Base-by-base conservation (phyloP, 2,113 vertebrate species). In the Scopus umbretta region DNA sequence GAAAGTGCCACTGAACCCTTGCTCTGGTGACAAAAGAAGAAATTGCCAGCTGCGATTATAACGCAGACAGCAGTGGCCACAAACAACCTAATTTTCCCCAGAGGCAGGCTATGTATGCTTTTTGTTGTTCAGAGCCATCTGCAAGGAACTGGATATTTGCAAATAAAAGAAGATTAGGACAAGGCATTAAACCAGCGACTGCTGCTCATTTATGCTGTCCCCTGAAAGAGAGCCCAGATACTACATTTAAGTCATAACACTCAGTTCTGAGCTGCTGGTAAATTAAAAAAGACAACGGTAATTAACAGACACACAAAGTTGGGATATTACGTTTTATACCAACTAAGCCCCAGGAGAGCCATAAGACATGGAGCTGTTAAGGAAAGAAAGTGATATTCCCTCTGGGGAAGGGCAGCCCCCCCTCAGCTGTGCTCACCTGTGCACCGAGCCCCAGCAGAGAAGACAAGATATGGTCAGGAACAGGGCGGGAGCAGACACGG, bases 161-260 rank as follows among this genome's bases (percentile, higher is more conserved):
- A 97, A 96, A 95, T 92, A 92, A 91, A 92, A 95, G 70, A 89
- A 95, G 96, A 97, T 92, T 86, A 95, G 91, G 92, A 82, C 80
- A 82, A 91, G 70, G 86, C 89, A 91, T 83, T 95, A 95, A 94
- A 94, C 89, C 89, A 76, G 80, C 23, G 3, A 89, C 95, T 95
- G 91, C 73, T 95, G 92, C 84, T 96, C 94, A 94, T 94, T 96
- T 92, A 92, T 92, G 84, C 71, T 72, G 50, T 86, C 86, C 85
- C 75, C 91, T 91, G 87, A 95, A 94, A 94, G 50, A 55, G 25
- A 93, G 75, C 78, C 85, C 75, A 80, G 85, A 91, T 45, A 67
- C 11, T 86, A 68, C 27, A 26, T 73, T 79, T 61, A 87, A 90
- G 47, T 76, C 13, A 0, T 26, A 93, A 88, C 26, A 21, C 23